phyloP scores from a whole-genome alignment of 2,797 vertebrate genomes.

The Vireo griseus region DNA sequence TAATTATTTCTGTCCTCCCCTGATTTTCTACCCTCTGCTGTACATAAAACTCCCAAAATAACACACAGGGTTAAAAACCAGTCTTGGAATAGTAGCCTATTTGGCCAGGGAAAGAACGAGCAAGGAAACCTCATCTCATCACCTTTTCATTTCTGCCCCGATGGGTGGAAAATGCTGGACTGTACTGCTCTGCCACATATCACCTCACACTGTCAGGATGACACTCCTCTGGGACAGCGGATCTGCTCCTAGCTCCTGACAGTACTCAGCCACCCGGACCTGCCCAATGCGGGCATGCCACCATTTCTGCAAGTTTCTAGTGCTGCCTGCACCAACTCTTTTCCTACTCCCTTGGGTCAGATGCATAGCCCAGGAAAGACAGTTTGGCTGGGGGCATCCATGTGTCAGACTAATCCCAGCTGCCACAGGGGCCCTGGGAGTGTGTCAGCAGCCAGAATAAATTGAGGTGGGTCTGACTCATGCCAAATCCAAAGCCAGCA shows the following conservation, averaged over 20 bases:
- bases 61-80: neutral
- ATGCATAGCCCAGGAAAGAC: neutral
- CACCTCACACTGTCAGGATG: neutral
- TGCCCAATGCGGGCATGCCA: neutral
- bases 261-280: neutral
- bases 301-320: neutral
- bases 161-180: neutral
- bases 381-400: neutral
- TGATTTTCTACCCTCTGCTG: neutral
- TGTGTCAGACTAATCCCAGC: neutral
- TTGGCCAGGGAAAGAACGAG: neutral
- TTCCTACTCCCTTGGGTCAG: neutral
- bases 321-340: neutral
- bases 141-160: neutral
- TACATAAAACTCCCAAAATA: neutral
- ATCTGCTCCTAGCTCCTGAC: neutral
- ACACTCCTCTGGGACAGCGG: neutral
- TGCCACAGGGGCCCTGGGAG: constrained; percentile 45
- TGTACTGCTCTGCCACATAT: neutral
- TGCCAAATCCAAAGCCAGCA: neutral
- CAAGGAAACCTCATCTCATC: neutral
- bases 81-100: neutral
- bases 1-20: neutral
- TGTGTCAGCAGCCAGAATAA: constrained; percentile 28
- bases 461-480: neutral